These are phyloP conservation scores for Sarcophaga caerulescens DNA, from an alignment of 2,888 invertebrate species.

Conservation along the genomic window DNA sequence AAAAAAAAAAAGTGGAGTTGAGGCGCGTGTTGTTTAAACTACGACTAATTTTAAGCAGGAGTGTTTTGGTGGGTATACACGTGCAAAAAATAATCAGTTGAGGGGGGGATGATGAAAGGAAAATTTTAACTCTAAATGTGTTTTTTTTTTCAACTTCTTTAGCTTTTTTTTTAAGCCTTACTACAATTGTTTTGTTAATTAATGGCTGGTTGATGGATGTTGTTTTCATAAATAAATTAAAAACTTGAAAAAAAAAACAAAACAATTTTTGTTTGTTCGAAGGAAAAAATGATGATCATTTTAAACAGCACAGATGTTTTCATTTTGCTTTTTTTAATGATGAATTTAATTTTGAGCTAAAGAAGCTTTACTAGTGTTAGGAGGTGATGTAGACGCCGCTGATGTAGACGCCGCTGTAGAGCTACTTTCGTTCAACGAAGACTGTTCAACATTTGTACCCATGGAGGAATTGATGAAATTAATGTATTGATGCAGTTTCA, in stretches of 20 bases:
- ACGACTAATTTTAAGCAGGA: constrained; percentile 1
- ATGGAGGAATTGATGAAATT: constrained; percentile 81
- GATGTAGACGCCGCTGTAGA: constrained; percentile 3
- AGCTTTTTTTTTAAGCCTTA: too few relatives aligned
- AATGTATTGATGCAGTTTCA: constrained; percentile 82
- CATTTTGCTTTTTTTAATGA: neutral
- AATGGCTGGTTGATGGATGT: too few relatives aligned
- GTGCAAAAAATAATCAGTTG: neutral
- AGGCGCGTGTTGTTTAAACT: constrained; percentile 14
- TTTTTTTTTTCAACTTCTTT: neutral
- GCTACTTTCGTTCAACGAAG: constrained; percentile 69
- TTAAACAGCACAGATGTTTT: too few relatives aligned
- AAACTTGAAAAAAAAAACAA: too few relatives aligned
- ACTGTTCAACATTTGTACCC: constrained; percentile 79
- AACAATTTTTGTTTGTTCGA: too few relatives aligned
- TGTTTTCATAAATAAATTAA: neutral
- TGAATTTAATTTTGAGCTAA: constrained; percentile 42
- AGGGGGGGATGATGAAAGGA: constrained; percentile 13
- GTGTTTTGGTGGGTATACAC: neutral
- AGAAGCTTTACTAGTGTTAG: constrained; percentile 4
- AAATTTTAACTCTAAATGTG: neutral
- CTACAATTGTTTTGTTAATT: too few relatives aligned
- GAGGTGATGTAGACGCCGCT: constrained; percentile 6
- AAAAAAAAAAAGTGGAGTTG: constrained; percentile 17
- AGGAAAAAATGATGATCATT: too few relatives aligned